Evolutionary conservation across 2,888 invertebrate genomes (phyloP).

Genomic region (Cephus nigrinus): DNA sequence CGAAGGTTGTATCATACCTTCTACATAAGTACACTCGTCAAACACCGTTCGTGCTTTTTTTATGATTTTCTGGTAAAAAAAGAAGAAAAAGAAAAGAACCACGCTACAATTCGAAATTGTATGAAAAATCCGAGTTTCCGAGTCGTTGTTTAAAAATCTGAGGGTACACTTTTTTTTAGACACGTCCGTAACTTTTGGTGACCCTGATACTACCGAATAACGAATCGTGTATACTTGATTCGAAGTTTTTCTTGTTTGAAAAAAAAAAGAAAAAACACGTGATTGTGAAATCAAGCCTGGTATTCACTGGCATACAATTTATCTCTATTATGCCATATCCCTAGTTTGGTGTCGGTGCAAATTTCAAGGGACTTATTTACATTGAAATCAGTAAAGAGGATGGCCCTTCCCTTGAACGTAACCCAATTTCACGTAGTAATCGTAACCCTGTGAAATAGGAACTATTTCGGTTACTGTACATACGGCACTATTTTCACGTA

Average conservation of each 20-base stretch:
- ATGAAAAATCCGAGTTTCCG: neutral
- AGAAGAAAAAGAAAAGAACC: fast-evolving
- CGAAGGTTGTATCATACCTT: too few relatives aligned
- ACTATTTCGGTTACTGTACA: neutral
- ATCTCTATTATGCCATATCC: neutral
- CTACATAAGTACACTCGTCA: too few relatives aligned
- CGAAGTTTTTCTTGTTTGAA: neutral
- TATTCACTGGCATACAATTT: neutral
- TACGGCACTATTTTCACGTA: neutral
- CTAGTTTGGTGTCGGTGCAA: neutral
- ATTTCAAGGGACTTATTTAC: neutral
- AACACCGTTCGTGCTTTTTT: neutral
- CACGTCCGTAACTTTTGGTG: neutral
- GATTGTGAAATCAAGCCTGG: neutral
- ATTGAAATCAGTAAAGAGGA: neutral
- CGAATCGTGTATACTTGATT: neutral
- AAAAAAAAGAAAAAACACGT: neutral
- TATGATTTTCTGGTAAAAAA: neutral
- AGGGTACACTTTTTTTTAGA: neutral
- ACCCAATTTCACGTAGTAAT: neutral
- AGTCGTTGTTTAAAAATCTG: neutral
- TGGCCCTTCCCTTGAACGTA: neutral
- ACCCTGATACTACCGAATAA: neutral
- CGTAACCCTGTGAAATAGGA: neutral
- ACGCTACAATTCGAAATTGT: neutral